Evolutionary conservation across 2,113 vertebrate genomes (phyloP).

Genomic region (Rutilus rutilus): DNA sequence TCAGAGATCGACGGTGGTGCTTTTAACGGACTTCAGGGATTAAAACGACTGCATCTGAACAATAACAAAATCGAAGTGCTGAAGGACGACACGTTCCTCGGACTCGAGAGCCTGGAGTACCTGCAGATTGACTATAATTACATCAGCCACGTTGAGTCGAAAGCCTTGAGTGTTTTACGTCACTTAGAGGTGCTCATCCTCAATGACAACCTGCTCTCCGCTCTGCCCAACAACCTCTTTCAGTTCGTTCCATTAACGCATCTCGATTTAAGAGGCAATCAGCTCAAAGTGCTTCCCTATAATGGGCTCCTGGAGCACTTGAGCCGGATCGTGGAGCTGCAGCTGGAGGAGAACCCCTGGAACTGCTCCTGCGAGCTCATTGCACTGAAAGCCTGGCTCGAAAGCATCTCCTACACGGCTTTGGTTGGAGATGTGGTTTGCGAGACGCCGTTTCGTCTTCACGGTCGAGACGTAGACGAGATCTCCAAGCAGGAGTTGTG

Average conservation of each 20-base stretch:
- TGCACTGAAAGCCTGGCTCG: slow-evolving; percentile 94
- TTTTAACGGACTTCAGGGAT: slow-evolving; percentile 91
- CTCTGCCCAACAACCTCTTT: slow-evolving; percentile 91
- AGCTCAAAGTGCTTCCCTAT: slow-evolving; percentile 92
- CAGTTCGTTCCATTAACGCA: slow-evolving; percentile 95
- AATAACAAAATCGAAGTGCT: slow-evolving; percentile 95
- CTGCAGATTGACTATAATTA: slow-evolving; percentile 98
- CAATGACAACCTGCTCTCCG: slow-evolving; percentile 95
- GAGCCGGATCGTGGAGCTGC: slow-evolving; percentile 93
- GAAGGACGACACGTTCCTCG: slow-evolving; percentile 90
- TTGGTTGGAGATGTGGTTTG: slow-evolving; percentile 96
- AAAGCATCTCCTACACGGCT: slow-evolving; percentile 94
- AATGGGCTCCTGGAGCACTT: slow-evolving; percentile 94
- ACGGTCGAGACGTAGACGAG: slow-evolving; percentile 93
- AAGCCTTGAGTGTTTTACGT: slow-evolving; percentile 86
- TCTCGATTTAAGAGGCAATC: slow-evolving; percentile 93
- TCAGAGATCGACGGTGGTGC: slow-evolving; percentile 91
- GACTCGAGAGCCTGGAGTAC: slow-evolving; percentile 95
- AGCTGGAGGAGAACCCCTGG: slow-evolving; percentile 98
- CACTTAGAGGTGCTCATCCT: slow-evolving; percentile 94
- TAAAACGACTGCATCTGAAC: slow-evolving; percentile 93
- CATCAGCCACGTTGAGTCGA: slow-evolving; percentile 89
- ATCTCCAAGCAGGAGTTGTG: slow-evolving; percentile 97
- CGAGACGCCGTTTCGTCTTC: slow-evolving; percentile 94
- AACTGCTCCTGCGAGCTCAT: slow-evolving; percentile 98